Evolutionary conservation across 2,797 vertebrate species (phyloP), one percentile per base, ranked within the genome.

Genomic region (Tapera naevia): DNA sequence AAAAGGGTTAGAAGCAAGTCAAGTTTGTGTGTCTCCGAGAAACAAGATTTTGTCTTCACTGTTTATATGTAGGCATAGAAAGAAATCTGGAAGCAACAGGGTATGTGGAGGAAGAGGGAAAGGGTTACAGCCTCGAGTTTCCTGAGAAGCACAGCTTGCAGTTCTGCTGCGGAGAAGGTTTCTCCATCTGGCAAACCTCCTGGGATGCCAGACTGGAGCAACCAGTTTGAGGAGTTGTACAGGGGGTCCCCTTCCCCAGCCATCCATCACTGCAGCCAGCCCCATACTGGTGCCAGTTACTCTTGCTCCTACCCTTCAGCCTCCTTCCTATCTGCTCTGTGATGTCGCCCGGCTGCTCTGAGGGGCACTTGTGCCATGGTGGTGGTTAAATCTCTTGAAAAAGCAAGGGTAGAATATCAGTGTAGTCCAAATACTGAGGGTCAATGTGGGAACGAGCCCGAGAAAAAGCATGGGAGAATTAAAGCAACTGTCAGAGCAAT

Each of bases 151-250:
- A 95, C 94, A 96, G 95, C 94, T 95, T 95, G 94, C 92, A 74
- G 88, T 61, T 96, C 93, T 95, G 93, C 89, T 95, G 87, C 25
- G 2, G 94, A 95, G 94, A 94, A 91, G 91, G 91, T 92, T 96
- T 72, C 93, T 96, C 94, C 95, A 94, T 95, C 94, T 96, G 95
- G 94, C 86, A 93, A 70, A 45, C 94, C 91, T 97, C 94, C 96
- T 96, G 95, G 94, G 92, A 95, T 92, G 94, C 94, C 94, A 97
- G 95, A 95, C 95, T 97, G 94, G 95, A 96, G 91, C 67, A 93
- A 94, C 94, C 95, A 96, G 93, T 95, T 92, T 89, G 82, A 94
- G 93, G 84, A 95, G 73, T 91, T 41, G 82, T 65, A 80, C 15
- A 53, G 80, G 93, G 93, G 91, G 66, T 94, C 94, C 93, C 93